Conservation (phyloP, 2,113 vertebrate species). For the Bothrops jararaca region DNA sequence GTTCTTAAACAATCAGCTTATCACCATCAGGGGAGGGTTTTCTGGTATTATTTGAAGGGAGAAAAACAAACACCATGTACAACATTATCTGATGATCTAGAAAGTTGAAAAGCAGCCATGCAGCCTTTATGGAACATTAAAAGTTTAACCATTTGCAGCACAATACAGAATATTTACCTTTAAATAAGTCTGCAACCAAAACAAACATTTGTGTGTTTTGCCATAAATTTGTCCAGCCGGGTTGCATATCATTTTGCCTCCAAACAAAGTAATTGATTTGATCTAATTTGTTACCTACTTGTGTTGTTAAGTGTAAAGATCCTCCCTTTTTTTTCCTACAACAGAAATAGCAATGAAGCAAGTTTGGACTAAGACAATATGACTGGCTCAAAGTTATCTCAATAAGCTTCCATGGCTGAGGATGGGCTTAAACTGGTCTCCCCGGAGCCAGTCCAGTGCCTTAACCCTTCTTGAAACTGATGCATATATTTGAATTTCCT, state of each 20-base stretch:
- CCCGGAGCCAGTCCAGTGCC: background rate
- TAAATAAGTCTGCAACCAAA: background rate
- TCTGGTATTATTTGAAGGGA: background rate
- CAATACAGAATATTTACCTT: background rate
- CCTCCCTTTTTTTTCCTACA: background rate
- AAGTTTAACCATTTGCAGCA: background rate
- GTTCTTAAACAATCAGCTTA: background rate
- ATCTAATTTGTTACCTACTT: background rate
- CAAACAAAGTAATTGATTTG: no score
- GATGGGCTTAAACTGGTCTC: background rate
- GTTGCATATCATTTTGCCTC: background rate
- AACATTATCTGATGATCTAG: background rate
- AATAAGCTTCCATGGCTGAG: background rate
- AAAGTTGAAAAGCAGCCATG: background rate
- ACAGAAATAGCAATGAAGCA: background rate
- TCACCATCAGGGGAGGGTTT: background rate
- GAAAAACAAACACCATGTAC: background rate
- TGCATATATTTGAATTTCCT: background rate
- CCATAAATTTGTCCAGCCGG: background rate
- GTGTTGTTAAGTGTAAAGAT: background rate
- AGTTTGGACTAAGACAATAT: background rate
- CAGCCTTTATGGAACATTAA: background rate
- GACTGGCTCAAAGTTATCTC: background rate
- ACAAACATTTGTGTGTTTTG: background rate
- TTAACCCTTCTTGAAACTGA: background rate